Percentiles rank a stretch among this genome's conserved stretches.
Evolutionary conservation across 2,113 vertebrate genomes (phyloP).

Genomic region (Pipra filicauda): DNA sequence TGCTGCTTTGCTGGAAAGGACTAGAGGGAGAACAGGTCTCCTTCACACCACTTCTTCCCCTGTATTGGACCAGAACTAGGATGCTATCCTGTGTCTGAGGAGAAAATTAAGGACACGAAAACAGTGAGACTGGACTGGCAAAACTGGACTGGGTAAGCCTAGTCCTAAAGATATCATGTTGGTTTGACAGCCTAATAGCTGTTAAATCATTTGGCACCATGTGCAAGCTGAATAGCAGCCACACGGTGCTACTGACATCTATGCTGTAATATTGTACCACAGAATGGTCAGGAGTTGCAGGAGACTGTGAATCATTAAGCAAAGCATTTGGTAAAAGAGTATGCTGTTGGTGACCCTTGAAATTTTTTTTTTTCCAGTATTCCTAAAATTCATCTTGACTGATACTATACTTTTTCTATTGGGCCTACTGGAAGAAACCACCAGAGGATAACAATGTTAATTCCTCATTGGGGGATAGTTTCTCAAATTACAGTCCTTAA

Average conservation of each 20-base stretch:
- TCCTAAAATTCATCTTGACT: neutral
- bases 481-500: neutral
- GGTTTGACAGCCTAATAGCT: neutral
- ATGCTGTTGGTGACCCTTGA: neutral
- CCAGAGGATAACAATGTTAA: neutral
- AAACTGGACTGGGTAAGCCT: neutral
- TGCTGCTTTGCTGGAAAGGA: neutral
- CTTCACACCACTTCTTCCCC: neutral
- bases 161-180: neutral
- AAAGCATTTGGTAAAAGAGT: neutral
- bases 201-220: neutral
- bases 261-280: neutral
- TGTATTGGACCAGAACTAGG: neutral
- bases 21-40: neutral
- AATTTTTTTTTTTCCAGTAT: neutral
- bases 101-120: neutral
- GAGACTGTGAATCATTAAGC: neutral
- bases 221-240: neutral
- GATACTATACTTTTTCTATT: neutral
- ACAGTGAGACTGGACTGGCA: neutral
- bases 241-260: neutral
- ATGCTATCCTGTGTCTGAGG: neutral
- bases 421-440: neutral
- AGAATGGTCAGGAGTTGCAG: neutral
- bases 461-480: neutral